Evolutionary conservation across 2,888 invertebrate species (phyloP).

Genomic region (Mayetiola destructor): DNA sequence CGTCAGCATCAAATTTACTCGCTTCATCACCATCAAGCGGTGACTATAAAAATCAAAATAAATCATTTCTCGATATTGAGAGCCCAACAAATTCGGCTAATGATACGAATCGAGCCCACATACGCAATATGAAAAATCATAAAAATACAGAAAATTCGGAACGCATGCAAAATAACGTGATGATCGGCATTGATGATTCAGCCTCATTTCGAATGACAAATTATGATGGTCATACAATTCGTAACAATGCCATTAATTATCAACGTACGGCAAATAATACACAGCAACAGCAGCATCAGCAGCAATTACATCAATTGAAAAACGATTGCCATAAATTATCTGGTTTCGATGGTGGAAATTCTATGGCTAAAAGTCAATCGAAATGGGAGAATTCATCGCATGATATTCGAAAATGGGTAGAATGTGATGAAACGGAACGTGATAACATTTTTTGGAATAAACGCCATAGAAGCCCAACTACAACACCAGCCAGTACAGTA

Average conservation of each 20-base stretch:
- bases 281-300: not conserved
- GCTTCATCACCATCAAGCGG: slow-evolving; percentile 3
- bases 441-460: slow-evolving; percentile 28
- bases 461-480: slow-evolving; percentile 32
- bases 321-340: not conserved
- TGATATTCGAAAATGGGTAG: not conserved
- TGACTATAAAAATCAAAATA: slow-evolving; percentile 1
- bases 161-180: not conserved
- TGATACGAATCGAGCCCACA: not conserved
- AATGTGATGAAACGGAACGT: not conserved
- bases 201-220: slow-evolving; percentile 8
- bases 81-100: not conserved
- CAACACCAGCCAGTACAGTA: slow-evolving; percentile 34
- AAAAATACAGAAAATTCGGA: not conserved
- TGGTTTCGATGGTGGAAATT: not conserved
- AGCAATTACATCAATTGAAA: not conserved
- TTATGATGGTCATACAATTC: not conserved
- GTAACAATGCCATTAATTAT: slow-evolving; percentile 7
- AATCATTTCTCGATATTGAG: not conserved
- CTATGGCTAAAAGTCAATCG: not conserved
- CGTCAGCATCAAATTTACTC: not conserved
- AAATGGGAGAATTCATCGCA: not conserved
- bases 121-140: slow-evolving; percentile 4
- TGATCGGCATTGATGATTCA: not conserved
- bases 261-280: not conserved